Evolutionary conservation across 2,888 invertebrate genomes (phyloP).

Genomic region (Drosophila prostipennis): DNA sequence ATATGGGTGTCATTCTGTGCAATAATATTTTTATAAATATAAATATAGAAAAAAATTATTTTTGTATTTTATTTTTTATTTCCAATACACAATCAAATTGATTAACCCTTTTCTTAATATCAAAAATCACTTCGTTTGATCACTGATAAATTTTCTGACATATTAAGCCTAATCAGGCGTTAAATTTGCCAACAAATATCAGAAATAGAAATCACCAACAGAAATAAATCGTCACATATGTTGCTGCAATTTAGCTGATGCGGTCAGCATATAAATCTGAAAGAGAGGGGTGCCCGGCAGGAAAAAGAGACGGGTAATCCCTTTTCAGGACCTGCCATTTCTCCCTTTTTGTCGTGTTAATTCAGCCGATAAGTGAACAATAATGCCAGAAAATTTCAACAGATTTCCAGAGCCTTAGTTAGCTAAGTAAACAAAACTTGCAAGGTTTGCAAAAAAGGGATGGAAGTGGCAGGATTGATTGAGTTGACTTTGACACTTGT

Average conservation of each 20-base stretch:
- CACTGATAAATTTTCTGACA: conserved; percentile 6
- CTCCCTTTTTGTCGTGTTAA: conserved; percentile 67
- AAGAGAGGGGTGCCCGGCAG: conserved; percentile 6
- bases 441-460: conserved; percentile 11
- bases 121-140: too few species aligned
- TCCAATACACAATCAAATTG: neutral
- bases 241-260: conserved; percentile 70
- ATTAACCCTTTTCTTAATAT: neutral
- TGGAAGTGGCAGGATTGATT: conserved; percentile 28
- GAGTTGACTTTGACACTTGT: conserved; percentile 47
- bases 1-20: neutral
- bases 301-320: conserved; percentile 25
- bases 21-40: neutral
- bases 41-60: neutral
- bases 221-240: conserved; percentile 78
- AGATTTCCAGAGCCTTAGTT: conserved; percentile 47
- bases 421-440: conserved; percentile 38
- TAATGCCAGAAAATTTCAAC: conserved; percentile 67
- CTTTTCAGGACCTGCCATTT: conserved; percentile 21
- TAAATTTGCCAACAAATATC: conserved; percentile 53
- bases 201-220: conserved; percentile 43
- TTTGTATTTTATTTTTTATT: neutral
- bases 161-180: conserved; percentile 63
- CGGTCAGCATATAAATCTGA: conserved; percentile 42
- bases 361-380: conserved; percentile 83